Base-by-base conservation (phyloP, 37 sponge, comb jelly and placozoan species). In the Mnemiopsis leidyi region DNA sequence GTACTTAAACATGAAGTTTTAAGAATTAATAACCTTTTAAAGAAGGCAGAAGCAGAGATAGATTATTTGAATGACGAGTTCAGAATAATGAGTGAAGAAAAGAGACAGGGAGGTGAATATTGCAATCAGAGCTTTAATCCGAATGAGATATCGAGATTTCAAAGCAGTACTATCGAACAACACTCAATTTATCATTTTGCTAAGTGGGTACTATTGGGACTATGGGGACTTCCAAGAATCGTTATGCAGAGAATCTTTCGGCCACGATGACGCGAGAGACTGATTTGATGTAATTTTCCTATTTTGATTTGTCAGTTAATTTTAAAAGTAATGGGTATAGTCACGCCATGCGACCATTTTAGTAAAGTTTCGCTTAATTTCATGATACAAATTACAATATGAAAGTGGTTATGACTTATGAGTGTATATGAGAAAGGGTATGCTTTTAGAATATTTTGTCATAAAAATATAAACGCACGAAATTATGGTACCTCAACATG, bases 11-110 rank as follows among this genome's bases (percentile, higher is more conserved):
- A 32, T 9, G 79, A 77, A 32, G 36, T 77, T 32, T 26, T 13
- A 21, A 77, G 26, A 26, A 26, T 77, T 13, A 33, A 28, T 33
- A 77, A 33, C 30, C 36, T 77, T 0, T 32, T 77, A 9, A 1
- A 32, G 79, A 77, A 77, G 32, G 79, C 79, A 2, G 1, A 32
- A 1, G 26, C 79, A 77, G 79, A 77, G 3, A 16, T 77, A 32
- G 79, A 77, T 36, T 77, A 77, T 20, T 32, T 77, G 32, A 77
- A 77, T 32, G 79, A 77, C 18, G 79, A 77, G 36, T 77, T 77
- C 36, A 77, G 79, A 13, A 34, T 77, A 21, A 1, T 77, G 79
- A 77, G 36, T 13, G 61, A 48, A 48, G 61, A 48, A 48, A 48
- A 48, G 13, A 48, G 61, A 13, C 61, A 48, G 9, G 61, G 13